These are phyloP conservation scores for Macroramphosus scolopax DNA, from an alignment of 2,797 vertebrate genomes.

Conservation along the genomic window DNA sequence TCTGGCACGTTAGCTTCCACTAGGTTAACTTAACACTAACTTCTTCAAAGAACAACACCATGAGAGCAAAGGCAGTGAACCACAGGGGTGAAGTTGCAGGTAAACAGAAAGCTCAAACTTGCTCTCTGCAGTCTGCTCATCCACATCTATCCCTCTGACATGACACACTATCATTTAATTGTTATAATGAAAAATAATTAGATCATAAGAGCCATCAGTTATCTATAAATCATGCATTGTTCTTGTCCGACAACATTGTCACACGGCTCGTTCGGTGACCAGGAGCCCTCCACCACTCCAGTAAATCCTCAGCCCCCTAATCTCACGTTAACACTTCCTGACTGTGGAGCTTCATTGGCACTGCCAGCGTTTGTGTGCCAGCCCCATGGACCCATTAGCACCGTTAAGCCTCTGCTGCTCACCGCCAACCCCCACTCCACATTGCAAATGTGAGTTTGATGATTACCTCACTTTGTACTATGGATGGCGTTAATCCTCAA, in stretches of 20 bases:
- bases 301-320: conserved; percentile 61
- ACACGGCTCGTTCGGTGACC: conserved; percentile 27
- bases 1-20: too few relatives aligned
- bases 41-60: too few relatives aligned
- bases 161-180: too few relatives aligned
- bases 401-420: conserved; percentile 35
- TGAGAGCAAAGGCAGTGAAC: too few relatives aligned
- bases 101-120: too few relatives aligned
- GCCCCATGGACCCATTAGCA: conserved; percentile 50
- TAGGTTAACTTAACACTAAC: too few relatives aligned
- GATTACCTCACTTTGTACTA: conserved; percentile 40
- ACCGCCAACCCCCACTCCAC: conserved; percentile 16
- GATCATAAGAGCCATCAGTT: too few relatives aligned
- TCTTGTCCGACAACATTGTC: conserved; percentile 13
- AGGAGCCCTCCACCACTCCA: conserved; percentile 46
- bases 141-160: too few relatives aligned
- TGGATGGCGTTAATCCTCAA: conserved; percentile 40
- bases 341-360: conserved; percentile 49
- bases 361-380: conserved; percentile 45
- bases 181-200: too few relatives aligned
- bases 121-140: too few relatives aligned
- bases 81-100: too few relatives aligned
- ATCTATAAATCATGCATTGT: not conserved
- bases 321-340: conserved; percentile 61
- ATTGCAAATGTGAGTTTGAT: conserved; percentile 52